Base-by-base conservation (phyloP, 2,113 vertebrate genomes). In the Recurvirostra avosetta region DNA sequence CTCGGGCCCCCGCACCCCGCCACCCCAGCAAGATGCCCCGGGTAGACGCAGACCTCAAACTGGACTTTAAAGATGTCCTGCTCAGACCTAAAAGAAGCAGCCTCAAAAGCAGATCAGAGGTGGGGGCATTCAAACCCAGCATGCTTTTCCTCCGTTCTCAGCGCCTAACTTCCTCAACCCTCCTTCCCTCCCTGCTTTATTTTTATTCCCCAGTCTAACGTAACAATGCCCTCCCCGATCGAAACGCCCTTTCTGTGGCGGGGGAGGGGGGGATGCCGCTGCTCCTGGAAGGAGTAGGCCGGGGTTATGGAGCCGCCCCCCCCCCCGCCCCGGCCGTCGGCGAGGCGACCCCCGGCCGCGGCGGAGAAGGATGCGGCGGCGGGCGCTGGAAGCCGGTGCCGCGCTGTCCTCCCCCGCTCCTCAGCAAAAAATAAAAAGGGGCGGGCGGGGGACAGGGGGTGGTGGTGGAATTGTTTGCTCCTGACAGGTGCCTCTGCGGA, bases 61-160 rank as follows among this genome's bases (percentile, higher is more conserved):
- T 99, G 97, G 99, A 99, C 99, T 99, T 99, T 96, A 99, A 99
- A 97, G 99, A 99, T 98, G 99, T 99, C 94, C 98, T 99, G 89
- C 98, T 99, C 93, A 98, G 99, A 98, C 99, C 99, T 83, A 99
- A 99, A 92, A 98, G 99, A 95, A 99, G 99, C 98, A 99, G 99
- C 98, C 98, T 99, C 81, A 99, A 98, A 98, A 99, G 99, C 97
- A 98, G 99, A 97, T 98, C 99, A 49, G 99, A 99, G 99, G 99
- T 99, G 94, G 98, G 97, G 84, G 56, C 79, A 45, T 18, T 56
- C 58, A 43, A 74, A 95, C 70, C 86, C 41, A n/a, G 85, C 74
- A 47, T 87, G 94, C 26, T 86, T 70, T 29, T 19, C 25, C 63
- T 15, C 15, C 23, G 11, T 23, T 56, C 63, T 62, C 47, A 70